Base-by-base conservation (phyloP, 2,888 invertebrate genomes). In the Pseudoips prasinana region DNA sequence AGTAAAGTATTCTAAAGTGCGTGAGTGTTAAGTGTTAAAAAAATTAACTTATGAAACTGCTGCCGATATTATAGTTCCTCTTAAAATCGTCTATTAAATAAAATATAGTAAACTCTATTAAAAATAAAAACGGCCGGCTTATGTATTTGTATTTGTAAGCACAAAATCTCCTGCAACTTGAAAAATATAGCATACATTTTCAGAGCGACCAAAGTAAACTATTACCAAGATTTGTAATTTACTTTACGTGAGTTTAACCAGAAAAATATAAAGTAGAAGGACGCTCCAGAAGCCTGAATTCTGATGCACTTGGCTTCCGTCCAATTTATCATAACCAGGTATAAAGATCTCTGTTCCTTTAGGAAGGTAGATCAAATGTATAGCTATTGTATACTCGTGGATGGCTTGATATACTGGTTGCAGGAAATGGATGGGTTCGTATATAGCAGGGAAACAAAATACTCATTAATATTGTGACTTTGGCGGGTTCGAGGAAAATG, bases 271-370 rank as follows among this genome's bases (percentile, higher is more conserved):
- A 35, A 48, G 42, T 40, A 34, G 37, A 37, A 43, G 35, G 39
- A 47, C 33, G 22, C 33, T 25, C 36, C 26, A 33, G 25, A 43
- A 38, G 38, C 47, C 31, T 36, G 30, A 58, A 48, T 50, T 58
- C 31, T 44, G 45, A 39, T 56, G 56, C 56, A 56, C 17, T 56
- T 58, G 56, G 56, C 56, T 23, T 6, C 7, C 1, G 1, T 43
- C 57, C 56, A 58, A 43, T 42, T 19, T 39, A 23, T 25, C 7
- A 1, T 17, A 7, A 35, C 56, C 39, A 44, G 9, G 2, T 7
- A 27, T 17, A 8, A 34, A 36, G 39, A 46, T 14, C 47, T 11
- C 10, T 29, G 24, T 14, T 36, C 28, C 34, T 27, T 25, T 14
- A 10, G 5, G 28, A 41, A 10, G 2, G 2, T 29, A 25, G 30